These are phyloP conservation scores for Onychomys torridus DNA, from an alignment of 2,797 vertebrate species.

Conservation along the genomic window DNA sequence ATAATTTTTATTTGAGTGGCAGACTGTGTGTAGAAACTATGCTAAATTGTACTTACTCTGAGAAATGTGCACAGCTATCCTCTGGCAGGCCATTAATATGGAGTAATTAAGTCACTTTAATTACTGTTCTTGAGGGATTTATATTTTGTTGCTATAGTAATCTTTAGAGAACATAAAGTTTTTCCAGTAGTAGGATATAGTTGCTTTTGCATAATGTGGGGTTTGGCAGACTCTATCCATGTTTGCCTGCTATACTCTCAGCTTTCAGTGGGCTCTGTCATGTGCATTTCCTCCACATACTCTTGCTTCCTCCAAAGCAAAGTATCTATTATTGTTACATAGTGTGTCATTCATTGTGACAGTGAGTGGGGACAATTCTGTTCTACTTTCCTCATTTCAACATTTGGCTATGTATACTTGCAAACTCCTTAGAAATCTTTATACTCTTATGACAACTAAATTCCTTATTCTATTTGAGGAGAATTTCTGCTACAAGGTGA, in stretches of 20 bases:
- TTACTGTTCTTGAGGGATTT: not conserved
- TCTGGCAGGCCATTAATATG: not conserved
- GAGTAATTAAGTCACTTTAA: not conserved
- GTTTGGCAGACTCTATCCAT: not conserved
- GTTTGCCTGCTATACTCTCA: not conserved
- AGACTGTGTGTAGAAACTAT: not conserved
- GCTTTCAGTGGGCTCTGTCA: not conserved
- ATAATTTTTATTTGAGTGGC: not conserved
- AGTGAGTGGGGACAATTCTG: not conserved
- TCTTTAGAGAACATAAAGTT: not conserved
- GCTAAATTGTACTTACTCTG: not conserved
- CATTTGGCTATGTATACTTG: not conserved
- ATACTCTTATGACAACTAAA: not conserved
- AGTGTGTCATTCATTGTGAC: not conserved
- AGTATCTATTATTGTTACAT: not conserved
- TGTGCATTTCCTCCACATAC: not conserved
- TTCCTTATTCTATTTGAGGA: not conserved
- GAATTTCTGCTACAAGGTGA: not conserved
- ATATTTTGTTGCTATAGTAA: not conserved
- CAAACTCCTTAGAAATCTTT: not conserved
- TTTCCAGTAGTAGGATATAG: not conserved
- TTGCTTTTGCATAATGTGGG: not conserved
- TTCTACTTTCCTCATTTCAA: not conserved
- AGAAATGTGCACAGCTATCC: not conserved
- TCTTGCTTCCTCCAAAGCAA: not conserved